Base-by-base conservation (phyloP, 1,140 invertebrate genomes). In the Drosophila albomicans region DNA sequence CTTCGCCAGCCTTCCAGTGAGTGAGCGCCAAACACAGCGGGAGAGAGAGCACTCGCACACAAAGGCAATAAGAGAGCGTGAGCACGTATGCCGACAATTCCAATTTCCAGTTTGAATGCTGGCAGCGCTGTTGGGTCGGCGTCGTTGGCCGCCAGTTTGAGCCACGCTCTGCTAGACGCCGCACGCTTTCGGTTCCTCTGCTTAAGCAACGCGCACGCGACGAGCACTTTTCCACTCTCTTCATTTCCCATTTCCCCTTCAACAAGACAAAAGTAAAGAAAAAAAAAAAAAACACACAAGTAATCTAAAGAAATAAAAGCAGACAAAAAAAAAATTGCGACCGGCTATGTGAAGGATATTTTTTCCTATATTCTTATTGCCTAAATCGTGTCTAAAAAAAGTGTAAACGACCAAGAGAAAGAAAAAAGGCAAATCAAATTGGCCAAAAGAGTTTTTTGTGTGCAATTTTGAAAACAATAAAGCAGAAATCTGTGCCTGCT, bases 161-260 rank as follows among this genome's bases (percentile, higher is more conserved):
- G 71, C 66, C 63, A 81, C 75, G 68, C 82, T 86, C 75, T 86
- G 77, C 72, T 82, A 75, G 75, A 79, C 69, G 72, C 69, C 80
- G 84, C 84, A 88, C 84, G 84, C 84, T 80, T 81, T 78, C 72
- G 73, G 77, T 79, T 79, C 58, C 45, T 69, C 48, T 58, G 70
- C 48, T 65, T 43, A 30, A 61, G 46, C 28, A 41, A 43, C 74
- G 78, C 57, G 74, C 74, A 71, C 74, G 69, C 69, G 69, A 75
- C 72, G 35, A 63, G 52, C 67, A 75, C 46, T 64, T 61, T 80
- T 78, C 48, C 81, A 76, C 63, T 72, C 76, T 84, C 65, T 65
- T 46, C 41, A 57, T 48, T 57, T 72, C 20, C 66, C 49, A 74
- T 54, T 62, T 68, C 15, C 56, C 64, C 35, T 35, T 49, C 46